Base-by-base conservation (phyloP, 2,113 vertebrate species). In the Tringa solitaria region DNA sequence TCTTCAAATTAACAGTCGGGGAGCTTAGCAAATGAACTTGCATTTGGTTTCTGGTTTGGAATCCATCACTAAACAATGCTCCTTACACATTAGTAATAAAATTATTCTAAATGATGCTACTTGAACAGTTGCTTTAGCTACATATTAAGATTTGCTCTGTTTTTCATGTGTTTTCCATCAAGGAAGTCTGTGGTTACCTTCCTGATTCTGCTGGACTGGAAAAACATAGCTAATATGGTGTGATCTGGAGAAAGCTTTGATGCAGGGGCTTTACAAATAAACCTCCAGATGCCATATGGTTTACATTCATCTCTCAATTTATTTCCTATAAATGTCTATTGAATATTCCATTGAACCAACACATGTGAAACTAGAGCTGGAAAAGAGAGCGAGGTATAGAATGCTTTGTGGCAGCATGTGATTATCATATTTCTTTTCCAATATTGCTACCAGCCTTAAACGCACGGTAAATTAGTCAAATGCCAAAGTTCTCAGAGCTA, bases 241-340 rank as follows among this genome's bases (percentile, higher is more conserved):
- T 99, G 99, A 99, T 99, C 99, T 99, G 98, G 98, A 98, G 98
- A 99, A 98, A 99, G 98, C 99, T 99, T 99, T 99, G 99, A 99
- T 99, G 99, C 99, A 98, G 98, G 97, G 98, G 98, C 98, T 99
- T 99, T 99, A 99, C 99, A 99, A 99, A 99, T 99, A 99, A 99
- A 99, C 99, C 98, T 98, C 98, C 97, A 97, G 98, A 98, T 98
- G 98, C 98, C 99, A 99, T 99, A 99, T 99, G 99, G 99, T 99
- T 99, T 99, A 98, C 99, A 99, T 99, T 99, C 98, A 98, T 98
- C 98, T 99, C 98, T 99, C 99, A 99, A 99, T 99, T 99, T 99
- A 99, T 99, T 99, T 99, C 99, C 99, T 99, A 99, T 99, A 99
- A 99, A 99, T 99, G 99, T 99, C 99, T 99, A 98, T 98, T 99